These are phyloP conservation scores for Esox masquinongy DNA, from an alignment of 2,797 vertebrate species.

Conservation along the genomic window DNA sequence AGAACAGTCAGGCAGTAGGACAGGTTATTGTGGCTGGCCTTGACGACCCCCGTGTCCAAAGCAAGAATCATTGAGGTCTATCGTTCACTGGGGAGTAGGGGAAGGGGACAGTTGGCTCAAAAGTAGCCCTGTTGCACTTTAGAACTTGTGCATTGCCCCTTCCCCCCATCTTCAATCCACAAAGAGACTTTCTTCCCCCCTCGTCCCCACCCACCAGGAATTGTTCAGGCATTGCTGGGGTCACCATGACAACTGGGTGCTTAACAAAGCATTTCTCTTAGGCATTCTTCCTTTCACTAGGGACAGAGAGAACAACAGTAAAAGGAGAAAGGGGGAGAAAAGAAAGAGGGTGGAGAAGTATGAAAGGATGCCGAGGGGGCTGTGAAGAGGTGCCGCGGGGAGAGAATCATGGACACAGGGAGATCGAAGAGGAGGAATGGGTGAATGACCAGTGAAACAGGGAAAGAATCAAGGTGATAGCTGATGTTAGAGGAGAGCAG, in stretches of 20 bases:
- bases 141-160: slow-evolving; percentile 68
- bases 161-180: slow-evolving; percentile 62
- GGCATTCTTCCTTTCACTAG: slow-evolving; percentile 79
- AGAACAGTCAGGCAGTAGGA: slow-evolving; percentile 30
- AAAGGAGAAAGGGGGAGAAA: slow-evolving; percentile 51
- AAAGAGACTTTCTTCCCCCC: slow-evolving; percentile 68
- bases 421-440: slow-evolving; percentile 56
- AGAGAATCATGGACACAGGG: slow-evolving; percentile 55
- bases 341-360: slow-evolving; percentile 56
- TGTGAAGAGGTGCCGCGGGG: slow-evolving; percentile 61
- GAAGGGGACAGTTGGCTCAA: slow-evolving; percentile 52
- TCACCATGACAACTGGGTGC: slow-evolving; percentile 83
- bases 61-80: slow-evolving; percentile 26
- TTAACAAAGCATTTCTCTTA: slow-evolving; percentile 89
- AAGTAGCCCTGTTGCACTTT: slow-evolving; percentile 58
- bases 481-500: slow-evolving; percentile 52
- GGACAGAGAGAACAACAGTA: slow-evolving; percentile 58
- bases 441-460: slow-evolving; percentile 60
- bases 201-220: slow-evolving; percentile 77
- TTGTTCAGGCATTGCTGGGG: slow-evolving; percentile 78
- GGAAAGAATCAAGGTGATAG: slow-evolving; percentile 72
- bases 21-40: slow-evolving; percentile 52
- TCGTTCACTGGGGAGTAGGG: slow-evolving; percentile 57
- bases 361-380: slow-evolving; percentile 67
- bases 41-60: slow-evolving; percentile 43